A percentile compares a stretch with the other conserved stretches of the same genome.
These are phyloP conservation scores for Gallinago media DNA, from an alignment of 2,113 vertebrate species.

Conservation along the genomic window DNA sequence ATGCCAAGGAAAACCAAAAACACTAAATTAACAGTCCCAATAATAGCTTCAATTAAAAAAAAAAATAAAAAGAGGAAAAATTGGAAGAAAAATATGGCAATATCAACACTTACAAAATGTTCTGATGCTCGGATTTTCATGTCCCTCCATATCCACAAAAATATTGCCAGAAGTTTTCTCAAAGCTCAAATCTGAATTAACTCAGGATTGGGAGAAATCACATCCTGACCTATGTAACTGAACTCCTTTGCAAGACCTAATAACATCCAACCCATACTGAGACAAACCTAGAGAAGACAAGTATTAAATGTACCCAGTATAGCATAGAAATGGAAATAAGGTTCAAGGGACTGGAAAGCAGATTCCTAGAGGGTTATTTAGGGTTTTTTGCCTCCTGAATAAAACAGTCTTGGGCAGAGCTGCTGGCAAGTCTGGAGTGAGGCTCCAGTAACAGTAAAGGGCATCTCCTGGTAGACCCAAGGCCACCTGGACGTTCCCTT, in stretches of 20 bases:
- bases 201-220: not conserved
- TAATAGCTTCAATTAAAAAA: not conserved
- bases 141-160: not conserved
- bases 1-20: not conserved
- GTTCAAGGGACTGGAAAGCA: not conserved
- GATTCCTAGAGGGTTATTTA: not conserved
- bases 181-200: not conserved
- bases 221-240: not conserved
- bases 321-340: not conserved
- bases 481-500: not conserved
- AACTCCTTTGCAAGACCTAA: not conserved
- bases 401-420: not conserved
- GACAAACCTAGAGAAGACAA: not conserved
- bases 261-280: not conserved
- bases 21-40: not conserved
- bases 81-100: not conserved
- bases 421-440: not conserved
- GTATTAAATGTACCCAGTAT: not conserved
- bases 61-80: not conserved
- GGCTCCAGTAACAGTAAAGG: not conserved
- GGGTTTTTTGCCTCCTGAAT: not conserved
- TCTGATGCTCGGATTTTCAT: not conserved
- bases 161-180: not conserved
- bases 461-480: not conserved
- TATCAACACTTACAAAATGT: not conserved